Conservation (phyloP, 1,140 invertebrate genomes). For the Pseudachorutes palmiensis region DNA sequence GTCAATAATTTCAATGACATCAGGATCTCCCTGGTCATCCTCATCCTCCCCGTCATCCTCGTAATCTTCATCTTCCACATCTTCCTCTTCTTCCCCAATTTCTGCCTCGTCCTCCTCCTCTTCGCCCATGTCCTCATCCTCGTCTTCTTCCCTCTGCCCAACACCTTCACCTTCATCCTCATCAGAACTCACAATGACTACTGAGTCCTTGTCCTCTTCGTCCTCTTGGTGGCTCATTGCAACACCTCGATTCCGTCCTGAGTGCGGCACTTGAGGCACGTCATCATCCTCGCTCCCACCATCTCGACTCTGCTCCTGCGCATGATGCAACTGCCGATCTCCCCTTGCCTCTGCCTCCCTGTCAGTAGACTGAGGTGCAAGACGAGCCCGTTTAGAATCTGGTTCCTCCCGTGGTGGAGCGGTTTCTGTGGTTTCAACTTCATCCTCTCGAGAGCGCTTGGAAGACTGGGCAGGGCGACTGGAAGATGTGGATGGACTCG, state of each 20-base stretch:
- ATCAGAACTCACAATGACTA: slow-evolving; percentile 39
- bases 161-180: slow-evolving; percentile 31
- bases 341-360: slow-evolving; percentile 39
- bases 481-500: slow-evolving; percentile 29
- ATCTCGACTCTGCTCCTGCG: slow-evolving; percentile 44
- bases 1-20: slow-evolving; percentile 37
- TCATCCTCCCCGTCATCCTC: slow-evolving; percentile 31
- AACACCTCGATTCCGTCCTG: slow-evolving; percentile 10
- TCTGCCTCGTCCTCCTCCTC: slow-evolving; percentile 40
- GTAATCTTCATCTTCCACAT: slow-evolving; percentile 39
- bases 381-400: slow-evolving; percentile 27
- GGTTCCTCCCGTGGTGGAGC: slow-evolving; percentile 19
- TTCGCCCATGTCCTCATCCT: slow-evolving; percentile 29
- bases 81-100: slow-evolving; percentile 30
- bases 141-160: slow-evolving; percentile 39
- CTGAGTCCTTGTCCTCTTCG: slow-evolving; percentile 37
- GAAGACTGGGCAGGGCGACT: slow-evolving; percentile 24
- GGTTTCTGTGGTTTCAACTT: slow-evolving; percentile 23
- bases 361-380: slow-evolving; percentile 18
- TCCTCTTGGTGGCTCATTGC: slow-evolving; percentile 13
- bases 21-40: slow-evolving; percentile 42
- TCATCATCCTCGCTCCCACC: slow-evolving; percentile 47
- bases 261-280: slow-evolving; percentile 30
- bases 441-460: slow-evolving; percentile 27
- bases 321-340: slow-evolving; percentile 50